Evolutionary conservation across 2,888 invertebrate genomes (phyloP).

Genomic region (Hipparchia sbordonii): DNA sequence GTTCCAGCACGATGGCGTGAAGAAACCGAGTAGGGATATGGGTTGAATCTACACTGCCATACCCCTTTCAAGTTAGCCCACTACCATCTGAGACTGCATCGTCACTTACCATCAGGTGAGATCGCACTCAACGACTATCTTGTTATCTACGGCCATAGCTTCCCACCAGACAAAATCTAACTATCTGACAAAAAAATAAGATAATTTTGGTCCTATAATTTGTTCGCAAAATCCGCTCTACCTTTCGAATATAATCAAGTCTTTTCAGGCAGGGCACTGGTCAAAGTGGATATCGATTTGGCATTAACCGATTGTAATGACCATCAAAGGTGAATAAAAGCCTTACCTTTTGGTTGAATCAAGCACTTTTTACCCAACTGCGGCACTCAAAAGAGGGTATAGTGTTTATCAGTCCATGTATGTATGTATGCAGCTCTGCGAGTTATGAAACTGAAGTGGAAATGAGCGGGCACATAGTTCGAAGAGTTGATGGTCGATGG

Average conservation of each 20-base stretch:
- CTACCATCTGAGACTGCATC: no score
- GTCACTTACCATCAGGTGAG: no score
- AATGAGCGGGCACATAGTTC: no score
- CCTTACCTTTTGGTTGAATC: conserved; percentile 63
- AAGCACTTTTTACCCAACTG: conserved; percentile 67
- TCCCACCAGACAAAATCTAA: not conserved
- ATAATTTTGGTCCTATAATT: not conserved
- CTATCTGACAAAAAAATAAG: not conserved
- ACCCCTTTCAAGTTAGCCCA: no score
- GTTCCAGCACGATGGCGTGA: no score
- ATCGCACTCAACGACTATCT: no score
- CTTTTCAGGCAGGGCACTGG: conserved; percentile 48
- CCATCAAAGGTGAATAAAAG: conserved; percentile 66
- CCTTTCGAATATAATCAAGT: conserved; percentile 20
- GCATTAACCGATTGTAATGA: conserved; percentile 58
- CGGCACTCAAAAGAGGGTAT: conserved; percentile 26
- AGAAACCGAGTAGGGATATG: no score
- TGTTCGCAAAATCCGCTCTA: conserved; percentile 2
- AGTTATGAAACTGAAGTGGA: no score
- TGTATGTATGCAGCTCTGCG: not conserved
- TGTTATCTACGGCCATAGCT: no score
- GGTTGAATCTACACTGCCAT: no score
- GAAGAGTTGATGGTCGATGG: no score
- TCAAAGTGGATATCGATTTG: conserved; percentile 57
- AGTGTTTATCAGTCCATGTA: not conserved